Evolutionary conservation across 2,888 invertebrate genomes (phyloP).

Genomic region (Gari tellinella): DNA sequence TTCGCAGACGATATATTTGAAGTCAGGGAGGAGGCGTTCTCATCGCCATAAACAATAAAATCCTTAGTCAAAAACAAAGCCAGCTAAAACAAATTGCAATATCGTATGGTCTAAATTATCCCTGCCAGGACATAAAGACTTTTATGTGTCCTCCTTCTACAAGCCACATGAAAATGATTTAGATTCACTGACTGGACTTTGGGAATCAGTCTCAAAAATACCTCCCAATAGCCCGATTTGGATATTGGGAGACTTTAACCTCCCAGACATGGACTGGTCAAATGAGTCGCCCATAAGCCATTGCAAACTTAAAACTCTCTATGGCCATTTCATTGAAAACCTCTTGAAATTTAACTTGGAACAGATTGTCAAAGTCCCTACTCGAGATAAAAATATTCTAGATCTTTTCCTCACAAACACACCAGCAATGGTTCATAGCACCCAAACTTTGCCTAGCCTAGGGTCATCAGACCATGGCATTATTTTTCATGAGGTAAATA

Average conservation of each 20-base stretch:
- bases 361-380: constrained; percentile 5
- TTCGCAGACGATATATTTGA: no score
- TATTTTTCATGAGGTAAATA: constrained; percentile 14
- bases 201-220: constrained; percentile 7
- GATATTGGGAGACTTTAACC: constrained; percentile 17
- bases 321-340: background rate
- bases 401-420: constrained; percentile 34
- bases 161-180: constrained; percentile 23
- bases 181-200: constrained; percentile 8
- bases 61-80: no score
- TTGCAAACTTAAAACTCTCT: background rate
- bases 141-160: constrained; percentile 5
- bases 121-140: background rate
- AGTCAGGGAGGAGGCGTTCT: no score
- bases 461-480: constrained; percentile 13
- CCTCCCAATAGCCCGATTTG: constrained; percentile 17
- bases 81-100: no score
- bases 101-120: background rate
- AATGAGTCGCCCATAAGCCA: background rate
- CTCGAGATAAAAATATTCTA: constrained; percentile 13
- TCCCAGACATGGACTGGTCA: constrained; percentile 12
- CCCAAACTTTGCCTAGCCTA: constrained; percentile 3
- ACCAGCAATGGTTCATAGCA: constrained; percentile 5
- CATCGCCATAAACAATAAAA: no score
- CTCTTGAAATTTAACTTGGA: background rate